Conservation (phyloP, 92 coral and sea anemone genomes). For the Palythoa grandis region DNA sequence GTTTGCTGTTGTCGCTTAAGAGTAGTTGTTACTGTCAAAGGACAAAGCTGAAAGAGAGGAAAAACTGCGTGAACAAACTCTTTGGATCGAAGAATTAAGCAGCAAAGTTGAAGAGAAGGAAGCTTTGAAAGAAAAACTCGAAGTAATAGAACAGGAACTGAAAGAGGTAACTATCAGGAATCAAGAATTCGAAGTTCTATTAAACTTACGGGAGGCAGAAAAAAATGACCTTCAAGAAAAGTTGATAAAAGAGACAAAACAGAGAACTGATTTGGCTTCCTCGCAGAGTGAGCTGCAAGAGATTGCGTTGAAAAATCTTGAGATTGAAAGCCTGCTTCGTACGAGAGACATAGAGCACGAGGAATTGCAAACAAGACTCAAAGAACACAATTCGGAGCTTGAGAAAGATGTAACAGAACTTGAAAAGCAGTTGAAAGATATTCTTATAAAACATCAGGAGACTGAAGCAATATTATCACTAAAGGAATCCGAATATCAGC, state of each 20-base stretch:
- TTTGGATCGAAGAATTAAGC: slow-evolving; percentile 41
- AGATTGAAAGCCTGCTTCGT: slow-evolving; percentile 75
- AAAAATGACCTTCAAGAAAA: slow-evolving; percentile 71
- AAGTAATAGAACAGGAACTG: slow-evolving; percentile 47
- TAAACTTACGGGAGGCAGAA: slow-evolving; percentile 59
- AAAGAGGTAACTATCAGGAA: slow-evolving; percentile 52
- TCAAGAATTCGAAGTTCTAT: slow-evolving; percentile 64
- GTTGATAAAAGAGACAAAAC: slow-evolving; percentile 63
- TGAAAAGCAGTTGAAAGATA: slow-evolving; percentile 66
- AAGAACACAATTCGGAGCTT: slow-evolving; percentile 74
- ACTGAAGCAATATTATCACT: slow-evolving; percentile 74
- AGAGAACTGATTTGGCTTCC: slow-evolving; percentile 76
- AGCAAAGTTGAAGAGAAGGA: slow-evolving; percentile 63
- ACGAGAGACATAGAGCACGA: slow-evolving; percentile 79
- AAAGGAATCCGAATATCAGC: slow-evolving; percentile 69
- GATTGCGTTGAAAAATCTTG: slow-evolving; percentile 76
- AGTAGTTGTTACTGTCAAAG: slow-evolving; percentile 31
- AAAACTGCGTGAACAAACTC: slow-evolving; percentile 59
- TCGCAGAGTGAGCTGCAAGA: slow-evolving; percentile 74
- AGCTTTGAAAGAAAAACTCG: slow-evolving; percentile 52
- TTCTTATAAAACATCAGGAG: slow-evolving; percentile 67
- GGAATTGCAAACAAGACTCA: slow-evolving; percentile 66
- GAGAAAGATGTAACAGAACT: slow-evolving; percentile 76
- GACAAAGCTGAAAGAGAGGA: slow-evolving; percentile 55
- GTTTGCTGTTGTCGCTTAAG: not conserved